Evolutionary conservation across 2,888 invertebrate species (phyloP), one percentile per base, ranked within the genome.

Genomic region (Podabrus alpinus): DNA sequence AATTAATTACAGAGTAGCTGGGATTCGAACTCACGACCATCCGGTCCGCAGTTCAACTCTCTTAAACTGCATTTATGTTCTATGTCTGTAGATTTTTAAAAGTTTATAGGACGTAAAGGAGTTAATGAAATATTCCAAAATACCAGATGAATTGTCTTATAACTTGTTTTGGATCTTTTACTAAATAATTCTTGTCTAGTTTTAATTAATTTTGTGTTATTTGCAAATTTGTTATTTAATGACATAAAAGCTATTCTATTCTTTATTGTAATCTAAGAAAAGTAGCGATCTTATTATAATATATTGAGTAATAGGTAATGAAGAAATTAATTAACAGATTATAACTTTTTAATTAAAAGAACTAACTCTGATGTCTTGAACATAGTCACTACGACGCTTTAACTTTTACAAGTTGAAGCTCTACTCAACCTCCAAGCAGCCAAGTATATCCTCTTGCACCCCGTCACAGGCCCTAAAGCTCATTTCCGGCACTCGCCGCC

Each of bases 401-500:
- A 76, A 76, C 66, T 74, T 76, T 69, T 71, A 29, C 25, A 74
- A 74, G 71, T 71, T 64, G 69, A 72, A 73, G 76, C 74, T 71
- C 69, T 74, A 59, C 73, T 71, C 76, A 29, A 66, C 74, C 71
- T 67, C 71, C 69, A 45, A 45, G 45, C 45, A 45, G 45, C 45
- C 45, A 29, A 69, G 62, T 61, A 68, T 70, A 74, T 78, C 78
- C 75, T 79, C 78, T 77, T 79, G 80, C 73, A 72, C 78, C 79
- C 81, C 80, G 81, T 77, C 79, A 68, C 69, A 69, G 81, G 86
- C 87, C 90, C 90, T 90, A 90, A 91, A 91, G 90, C 91, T 91
- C 90, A 91, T 91, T 91, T 92, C 91, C 91, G 90, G 87, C 85
- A 83, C 85, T 89, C 88, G 89, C 91, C 91, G 91, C 89, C 90